phyloP scores from a whole-genome alignment of 2,888 invertebrate species.

The Neuroscelio doddi region DNA sequence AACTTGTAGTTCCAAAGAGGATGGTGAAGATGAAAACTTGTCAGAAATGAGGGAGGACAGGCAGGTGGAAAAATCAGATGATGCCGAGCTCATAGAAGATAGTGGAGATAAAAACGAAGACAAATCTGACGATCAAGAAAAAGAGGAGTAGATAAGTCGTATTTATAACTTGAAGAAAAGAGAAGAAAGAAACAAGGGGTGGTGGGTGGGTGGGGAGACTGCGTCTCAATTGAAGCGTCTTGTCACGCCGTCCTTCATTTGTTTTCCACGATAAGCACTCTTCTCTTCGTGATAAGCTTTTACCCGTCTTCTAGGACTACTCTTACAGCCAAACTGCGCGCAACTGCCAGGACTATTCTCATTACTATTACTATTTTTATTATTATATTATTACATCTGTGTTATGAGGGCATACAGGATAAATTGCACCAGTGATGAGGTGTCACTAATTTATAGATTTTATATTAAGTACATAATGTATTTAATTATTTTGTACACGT shows the following conservation, averaged over 20 bases:
- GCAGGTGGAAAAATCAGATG: conserved; percentile 64
- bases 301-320: conserved; percentile 39
- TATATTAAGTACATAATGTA: conserved; percentile 13
- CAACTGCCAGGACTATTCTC: conserved; percentile 44
- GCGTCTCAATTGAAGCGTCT: conserved; percentile 32
- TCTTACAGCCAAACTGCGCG: conserved; percentile 38
- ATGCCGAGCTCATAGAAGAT: conserved; percentile 67
- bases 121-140: conserved; percentile 66
- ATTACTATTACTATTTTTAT: conserved; percentile 37
- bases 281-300: conserved; percentile 45
- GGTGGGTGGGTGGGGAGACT: conserved; percentile 34
- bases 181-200: conserved; percentile 19
- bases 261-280: conserved; percentile 56
- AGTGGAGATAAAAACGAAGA: conserved; percentile 66
- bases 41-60: conserved; percentile 50
- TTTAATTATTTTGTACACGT: too few relatives aligned
- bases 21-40: conserved; percentile 51
- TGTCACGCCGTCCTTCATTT: conserved; percentile 50
- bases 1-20: conserved; percentile 61
- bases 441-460: conserved; percentile 38
- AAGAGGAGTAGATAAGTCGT: conserved; percentile 64
- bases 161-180: conserved; percentile 36
- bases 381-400: conserved; percentile 26
- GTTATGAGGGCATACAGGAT: conserved; percentile 23
- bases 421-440: conserved; percentile 23